A percentile compares a stretch with the other conserved stretches of the same genome.
Conservation (phyloP, 2,888 invertebrate species). For the Plagodis pulveraria region DNA sequence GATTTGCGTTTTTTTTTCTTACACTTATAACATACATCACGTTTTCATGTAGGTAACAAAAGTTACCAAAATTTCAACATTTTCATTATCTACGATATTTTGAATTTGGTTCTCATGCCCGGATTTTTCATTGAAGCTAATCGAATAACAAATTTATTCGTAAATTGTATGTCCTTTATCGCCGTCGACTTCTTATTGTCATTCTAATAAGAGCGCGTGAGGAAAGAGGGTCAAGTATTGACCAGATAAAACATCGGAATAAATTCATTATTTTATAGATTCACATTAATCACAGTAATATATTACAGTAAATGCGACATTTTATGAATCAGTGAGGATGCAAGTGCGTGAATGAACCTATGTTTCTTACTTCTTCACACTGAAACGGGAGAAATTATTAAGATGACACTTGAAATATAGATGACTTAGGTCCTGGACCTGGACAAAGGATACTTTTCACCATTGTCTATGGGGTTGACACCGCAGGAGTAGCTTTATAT, state of each 20-base stretch:
- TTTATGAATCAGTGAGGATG: too few relatives aligned
- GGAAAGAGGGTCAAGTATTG: slow-evolving; percentile 32
- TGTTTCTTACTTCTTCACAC: background rate
- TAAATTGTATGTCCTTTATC: slow-evolving; percentile 1
- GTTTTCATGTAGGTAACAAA: too few relatives aligned
- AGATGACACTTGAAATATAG: too few relatives aligned
- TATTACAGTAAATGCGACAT: background rate
- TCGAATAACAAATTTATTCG: background rate
- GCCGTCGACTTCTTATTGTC: slow-evolving; percentile 25
- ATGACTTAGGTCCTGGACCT: too few relatives aligned
- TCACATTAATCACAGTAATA: background rate
- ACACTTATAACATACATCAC: too few relatives aligned
- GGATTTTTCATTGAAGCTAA: background rate
- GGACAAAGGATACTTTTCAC: too few relatives aligned
- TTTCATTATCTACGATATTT: background rate
- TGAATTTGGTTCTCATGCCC: background rate
- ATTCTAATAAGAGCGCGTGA: slow-evolving; percentile 35
- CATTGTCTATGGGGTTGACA: too few relatives aligned
- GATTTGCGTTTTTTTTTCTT: too few relatives aligned
- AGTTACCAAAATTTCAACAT: too few relatives aligned
- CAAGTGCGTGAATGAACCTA: background rate
- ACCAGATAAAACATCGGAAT: slow-evolving; percentile 21
- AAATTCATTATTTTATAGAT: slow-evolving; percentile 16
- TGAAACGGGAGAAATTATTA: too few relatives aligned
- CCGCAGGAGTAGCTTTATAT: too few relatives aligned